Percentiles rank a stretch among this genome's conserved stretches.
Evolutionary conservation across 2,113 vertebrate species (phyloP).

Genomic region (Okapia johnstoni): DNA sequence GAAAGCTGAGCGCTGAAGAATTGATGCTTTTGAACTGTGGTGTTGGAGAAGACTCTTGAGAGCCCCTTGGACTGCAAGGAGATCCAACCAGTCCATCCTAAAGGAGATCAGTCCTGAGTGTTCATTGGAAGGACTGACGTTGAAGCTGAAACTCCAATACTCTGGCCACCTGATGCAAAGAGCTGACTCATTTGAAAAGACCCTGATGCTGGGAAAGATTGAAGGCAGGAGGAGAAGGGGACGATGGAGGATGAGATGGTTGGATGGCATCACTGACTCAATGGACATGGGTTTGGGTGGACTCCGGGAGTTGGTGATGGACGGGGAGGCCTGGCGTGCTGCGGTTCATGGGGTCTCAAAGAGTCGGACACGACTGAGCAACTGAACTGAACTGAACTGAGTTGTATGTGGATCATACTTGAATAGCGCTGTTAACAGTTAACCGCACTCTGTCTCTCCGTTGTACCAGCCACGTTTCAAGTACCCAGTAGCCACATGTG

Average conservation of each 20-base stretch:
- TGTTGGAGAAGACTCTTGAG: neutral
- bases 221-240: neutral
- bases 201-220: neutral
- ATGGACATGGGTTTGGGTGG: neutral
- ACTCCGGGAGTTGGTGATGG: neutral
- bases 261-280: neutral
- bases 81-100: neutral
- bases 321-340: neutral
- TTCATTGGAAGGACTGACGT: neutral
- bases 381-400: neutral
- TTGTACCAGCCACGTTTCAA: accelerated
- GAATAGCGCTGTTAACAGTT: neutral
- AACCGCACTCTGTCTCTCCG: accelerated
- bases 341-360: accelerated
- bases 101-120: neutral
- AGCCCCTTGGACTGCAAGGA: neutral
- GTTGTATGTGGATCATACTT: too few species aligned
- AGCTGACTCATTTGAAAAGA: neutral
- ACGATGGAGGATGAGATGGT: accelerated
- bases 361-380: accelerated
- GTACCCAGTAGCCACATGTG: neutral
- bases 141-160: neutral
- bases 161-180: accelerated
- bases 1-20: neutral
- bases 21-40: neutral